Conservation (phyloP, 2,888 invertebrate species). For the Margaritifera margaritifera region DNA sequence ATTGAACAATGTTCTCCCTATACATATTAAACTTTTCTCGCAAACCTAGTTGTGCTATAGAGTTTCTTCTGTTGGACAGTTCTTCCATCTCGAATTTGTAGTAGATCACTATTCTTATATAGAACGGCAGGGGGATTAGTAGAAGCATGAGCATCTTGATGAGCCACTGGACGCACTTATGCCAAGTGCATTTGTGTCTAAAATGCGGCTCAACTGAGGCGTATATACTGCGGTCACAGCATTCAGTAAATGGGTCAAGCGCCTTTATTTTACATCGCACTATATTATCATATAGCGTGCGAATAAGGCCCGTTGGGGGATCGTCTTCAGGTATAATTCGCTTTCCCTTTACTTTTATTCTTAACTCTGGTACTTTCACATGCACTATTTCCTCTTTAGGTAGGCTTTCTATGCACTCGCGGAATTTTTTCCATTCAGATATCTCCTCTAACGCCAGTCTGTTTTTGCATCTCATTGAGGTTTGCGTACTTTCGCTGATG, state of each 20-base stretch:
- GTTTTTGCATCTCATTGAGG: constrained; percentile 51
- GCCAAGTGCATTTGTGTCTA: constrained; percentile 56
- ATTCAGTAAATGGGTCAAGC: constrained; percentile 64
- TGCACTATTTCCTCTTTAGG: constrained; percentile 55
- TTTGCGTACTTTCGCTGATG: constrained; percentile 53
- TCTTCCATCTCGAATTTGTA: constrained; percentile 66
- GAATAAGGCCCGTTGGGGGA: constrained; percentile 61
- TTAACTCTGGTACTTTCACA: constrained; percentile 54
- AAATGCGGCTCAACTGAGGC: constrained; percentile 51
- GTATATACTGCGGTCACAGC: constrained; percentile 64
- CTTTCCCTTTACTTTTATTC: constrained; percentile 63
- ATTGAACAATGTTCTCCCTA: constrained; percentile 63
- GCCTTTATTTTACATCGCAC: constrained; percentile 65
- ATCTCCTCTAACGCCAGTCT: constrained; percentile 55
- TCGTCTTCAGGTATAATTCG: constrained; percentile 63
- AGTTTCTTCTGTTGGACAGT: constrained; percentile 42
- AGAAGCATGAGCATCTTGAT: constrained; percentile 59
- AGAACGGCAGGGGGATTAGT: constrained; percentile 65
- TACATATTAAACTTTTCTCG: constrained; percentile 52
- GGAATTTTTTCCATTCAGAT: constrained; percentile 53
- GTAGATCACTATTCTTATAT: constrained; percentile 63
- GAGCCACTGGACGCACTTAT: constrained; percentile 48
- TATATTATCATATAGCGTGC: constrained; percentile 62
- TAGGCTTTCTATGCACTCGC: constrained; percentile 41
- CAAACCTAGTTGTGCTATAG: constrained; percentile 43